A percentile compares a stretch with the other conserved stretches of the same genome.
These are phyloP conservation scores for Microcebus griseorufus DNA, from an alignment of 2,113 vertebrate genomes.

Conservation along the genomic window DNA sequence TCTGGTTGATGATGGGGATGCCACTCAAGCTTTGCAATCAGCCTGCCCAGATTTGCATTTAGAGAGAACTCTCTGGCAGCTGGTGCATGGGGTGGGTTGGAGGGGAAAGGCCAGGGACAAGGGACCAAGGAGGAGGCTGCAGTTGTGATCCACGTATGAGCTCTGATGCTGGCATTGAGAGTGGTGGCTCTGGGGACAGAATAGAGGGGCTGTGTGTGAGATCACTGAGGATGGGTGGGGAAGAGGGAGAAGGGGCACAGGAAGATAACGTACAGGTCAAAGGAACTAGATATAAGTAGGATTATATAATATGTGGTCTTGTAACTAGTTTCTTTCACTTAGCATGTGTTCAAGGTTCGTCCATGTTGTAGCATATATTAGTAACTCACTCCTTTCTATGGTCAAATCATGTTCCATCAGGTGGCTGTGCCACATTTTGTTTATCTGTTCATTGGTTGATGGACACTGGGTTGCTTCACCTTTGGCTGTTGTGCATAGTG, in stretches of 20 bases:
- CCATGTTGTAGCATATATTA: not conserved
- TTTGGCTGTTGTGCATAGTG: not conserved
- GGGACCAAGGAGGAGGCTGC: not conserved
- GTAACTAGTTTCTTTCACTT: not conserved
- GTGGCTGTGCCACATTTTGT: not conserved
- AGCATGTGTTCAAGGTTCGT: not conserved
- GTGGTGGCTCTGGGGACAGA: not conserved
- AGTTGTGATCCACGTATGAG: not conserved
- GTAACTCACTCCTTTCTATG: not conserved
- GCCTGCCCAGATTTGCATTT: not conserved
- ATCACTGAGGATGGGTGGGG: too few relatives aligned
- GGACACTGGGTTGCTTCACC: not conserved
- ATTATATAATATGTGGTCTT: not conserved
- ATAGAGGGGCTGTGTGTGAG: not conserved
- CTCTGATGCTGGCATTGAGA: not conserved
- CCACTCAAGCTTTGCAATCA: not conserved
- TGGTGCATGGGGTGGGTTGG: not conserved
- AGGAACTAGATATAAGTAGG: not conserved
- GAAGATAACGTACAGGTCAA: not conserved
- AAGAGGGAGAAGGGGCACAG: not conserved
- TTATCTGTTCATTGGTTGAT: not conserved
- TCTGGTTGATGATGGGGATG: not conserved
- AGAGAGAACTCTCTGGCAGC: not conserved
- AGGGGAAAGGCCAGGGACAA: not conserved
- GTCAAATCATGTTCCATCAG: not conserved